Conservation (phyloP, 2,888 invertebrate species). For the Stenotaenia linearis region DNA sequence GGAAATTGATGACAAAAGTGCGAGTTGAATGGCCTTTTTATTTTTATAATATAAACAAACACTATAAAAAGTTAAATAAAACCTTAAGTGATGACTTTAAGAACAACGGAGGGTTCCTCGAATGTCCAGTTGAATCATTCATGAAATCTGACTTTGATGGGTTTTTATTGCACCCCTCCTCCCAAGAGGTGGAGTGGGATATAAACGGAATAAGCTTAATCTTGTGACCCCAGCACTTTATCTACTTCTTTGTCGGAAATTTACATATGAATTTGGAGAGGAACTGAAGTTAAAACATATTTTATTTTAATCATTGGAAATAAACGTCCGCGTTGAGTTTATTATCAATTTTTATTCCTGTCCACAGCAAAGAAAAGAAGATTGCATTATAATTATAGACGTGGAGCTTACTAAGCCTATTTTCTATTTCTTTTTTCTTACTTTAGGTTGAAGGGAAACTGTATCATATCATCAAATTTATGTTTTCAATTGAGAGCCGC, state of each 20-base stretch:
- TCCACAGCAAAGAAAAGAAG: background rate
- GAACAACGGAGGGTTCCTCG: background rate
- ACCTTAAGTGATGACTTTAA: background rate
- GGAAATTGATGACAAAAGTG: background rate
- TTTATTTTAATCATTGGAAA: background rate
- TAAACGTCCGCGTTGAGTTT: background rate
- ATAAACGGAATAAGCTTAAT: background rate
- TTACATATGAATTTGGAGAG: background rate
- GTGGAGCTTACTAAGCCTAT: background rate
- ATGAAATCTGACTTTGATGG: slow-evolving; percentile 13
- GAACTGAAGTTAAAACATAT: background rate
- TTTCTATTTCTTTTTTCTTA: background rate
- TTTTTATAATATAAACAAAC: background rate
- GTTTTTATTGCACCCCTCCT: background rate
- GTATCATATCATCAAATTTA: background rate
- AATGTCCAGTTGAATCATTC: background rate
- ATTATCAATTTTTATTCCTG: background rate
- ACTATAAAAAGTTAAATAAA: background rate
- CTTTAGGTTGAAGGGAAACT: background rate
- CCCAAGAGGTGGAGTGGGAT: slow-evolving; percentile 14
- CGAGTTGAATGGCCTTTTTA: background rate
- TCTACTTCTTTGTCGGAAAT: too few species aligned
- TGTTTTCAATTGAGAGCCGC: background rate
- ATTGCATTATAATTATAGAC: background rate
- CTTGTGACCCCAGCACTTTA: slow-evolving; percentile 14